Evolutionary conservation across 2,888 invertebrate species (phyloP), one percentile per base, ranked within the genome.

Genomic region (Sialis fuliginosa): DNA sequence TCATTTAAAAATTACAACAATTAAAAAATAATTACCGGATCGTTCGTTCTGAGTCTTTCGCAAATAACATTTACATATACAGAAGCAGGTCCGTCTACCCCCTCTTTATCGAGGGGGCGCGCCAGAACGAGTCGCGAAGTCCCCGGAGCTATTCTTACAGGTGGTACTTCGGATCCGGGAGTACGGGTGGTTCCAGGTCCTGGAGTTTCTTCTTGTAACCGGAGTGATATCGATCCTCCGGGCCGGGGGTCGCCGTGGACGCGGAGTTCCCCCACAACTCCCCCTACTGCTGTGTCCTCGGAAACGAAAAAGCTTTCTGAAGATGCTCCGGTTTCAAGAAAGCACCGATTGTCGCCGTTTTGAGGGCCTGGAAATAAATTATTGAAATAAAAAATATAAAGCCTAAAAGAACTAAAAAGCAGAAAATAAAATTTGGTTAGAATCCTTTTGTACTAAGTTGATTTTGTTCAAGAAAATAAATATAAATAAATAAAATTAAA

Each of bases 281-380:
- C 79, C 51, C 89, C 88, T 42, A 90, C 79, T 12, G 80, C 73
- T 43, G 81, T 71, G 60, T 88, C 87, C 69, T 92, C 92, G 61
- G 82, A 81, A 55, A 91, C 86, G 63, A 89, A 84, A 64, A 92
- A 87, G 62, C 84, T 90, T 63, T 89, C 90, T 44, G 89, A 88
- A 1, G 91, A 88, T 42, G 88, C 88, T 35, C 91, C 91, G 58
- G 82, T 87, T 68, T 88, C 85, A 61, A 92, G 68, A 65, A 86
- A 92, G 62, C 92, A 92, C 58, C 90, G 74, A 58, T 85, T 85
- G 69, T 91, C 90, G 56, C 8, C 12, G 37, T 22, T 22, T 45
- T 7, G 39, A 10, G 32, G 7, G 6, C 39, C 39, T 32, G 10
- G 10, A 45, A 32, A 39, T 30, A 30, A 37, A 35, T 9, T 8